These are phyloP conservation scores for Psittacula echo DNA, from an alignment of 2,797 vertebrate genomes.

Conservation along the genomic window DNA sequence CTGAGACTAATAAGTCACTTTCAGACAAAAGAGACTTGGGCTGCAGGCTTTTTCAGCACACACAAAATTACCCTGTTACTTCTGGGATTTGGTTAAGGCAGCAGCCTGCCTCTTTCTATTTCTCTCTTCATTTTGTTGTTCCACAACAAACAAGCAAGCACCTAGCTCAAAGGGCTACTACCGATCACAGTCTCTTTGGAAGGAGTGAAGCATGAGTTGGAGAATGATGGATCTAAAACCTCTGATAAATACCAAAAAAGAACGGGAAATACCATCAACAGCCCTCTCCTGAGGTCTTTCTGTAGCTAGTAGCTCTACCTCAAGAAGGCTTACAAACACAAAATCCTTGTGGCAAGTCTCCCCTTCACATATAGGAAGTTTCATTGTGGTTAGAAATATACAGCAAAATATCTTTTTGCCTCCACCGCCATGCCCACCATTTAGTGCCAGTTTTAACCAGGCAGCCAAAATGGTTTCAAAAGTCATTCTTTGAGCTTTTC, in stretches of 20 bases:
- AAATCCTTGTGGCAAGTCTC: background rate
- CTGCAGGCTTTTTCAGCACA: background rate
- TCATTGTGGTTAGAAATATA: background rate
- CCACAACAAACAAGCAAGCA: conserved; percentile 21
- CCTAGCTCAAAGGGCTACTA: background rate
- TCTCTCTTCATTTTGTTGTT: background rate
- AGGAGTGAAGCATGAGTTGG: background rate
- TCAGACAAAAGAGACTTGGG: background rate
- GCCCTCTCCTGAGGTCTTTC: background rate
- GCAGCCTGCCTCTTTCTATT: background rate
- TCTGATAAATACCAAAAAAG: background rate
- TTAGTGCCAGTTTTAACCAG: background rate
- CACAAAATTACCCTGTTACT: background rate
- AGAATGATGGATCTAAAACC: background rate
- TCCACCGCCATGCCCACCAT: background rate
- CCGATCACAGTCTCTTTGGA: background rate
- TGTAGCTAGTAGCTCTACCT: background rate
- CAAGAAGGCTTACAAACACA: background rate
- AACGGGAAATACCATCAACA: background rate
- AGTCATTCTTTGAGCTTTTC: background rate
- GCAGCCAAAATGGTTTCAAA: background rate
- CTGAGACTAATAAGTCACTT: background rate
- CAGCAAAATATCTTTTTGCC: background rate
- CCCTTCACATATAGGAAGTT: background rate
- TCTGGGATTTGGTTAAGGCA: background rate